Percentiles rank a stretch among this genome's conserved stretches.
phyloP scores from a whole-genome alignment of 2,797 vertebrate genomes.

The Pseudochirops corinnae region DNA sequence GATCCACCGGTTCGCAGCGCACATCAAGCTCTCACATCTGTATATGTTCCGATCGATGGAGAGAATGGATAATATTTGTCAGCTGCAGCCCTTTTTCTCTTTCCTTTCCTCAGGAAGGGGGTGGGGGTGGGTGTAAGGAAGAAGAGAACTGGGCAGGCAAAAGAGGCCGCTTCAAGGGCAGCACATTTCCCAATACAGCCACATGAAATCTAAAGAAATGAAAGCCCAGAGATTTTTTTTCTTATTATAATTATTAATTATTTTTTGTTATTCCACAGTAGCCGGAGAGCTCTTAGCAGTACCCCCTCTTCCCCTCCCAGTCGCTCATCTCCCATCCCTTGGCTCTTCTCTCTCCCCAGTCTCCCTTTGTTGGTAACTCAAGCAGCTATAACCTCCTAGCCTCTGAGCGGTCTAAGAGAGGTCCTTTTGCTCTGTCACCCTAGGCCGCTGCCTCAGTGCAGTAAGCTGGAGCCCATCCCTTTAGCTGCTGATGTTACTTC shows the following conservation, averaged over 20 bases:
- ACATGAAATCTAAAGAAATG: slow-evolving; percentile 77
- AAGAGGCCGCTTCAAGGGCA: slow-evolving; percentile 85
- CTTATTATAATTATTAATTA: slow-evolving; percentile 85
- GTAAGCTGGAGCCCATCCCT: slow-evolving; percentile 57
- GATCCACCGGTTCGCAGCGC: slow-evolving; percentile 84
- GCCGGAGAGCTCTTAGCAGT: slow-evolving; percentile 72
- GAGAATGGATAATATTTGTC: slow-evolving; percentile 88
- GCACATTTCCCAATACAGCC: slow-evolving; percentile 78
- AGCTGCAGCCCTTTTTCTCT: slow-evolving; percentile 86
- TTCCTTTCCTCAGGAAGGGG: slow-evolving; percentile 78
- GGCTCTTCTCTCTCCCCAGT: neutral
- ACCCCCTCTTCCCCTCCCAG: slow-evolving; percentile 66
- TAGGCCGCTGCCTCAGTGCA: slow-evolving; percentile 76
- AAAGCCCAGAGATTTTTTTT: slow-evolving; percentile 77
- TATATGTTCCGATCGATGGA: slow-evolving; percentile 87
- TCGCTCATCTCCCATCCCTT: slow-evolving; percentile 44
- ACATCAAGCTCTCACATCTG: slow-evolving; percentile 88
- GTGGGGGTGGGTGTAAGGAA: slow-evolving; percentile 71
- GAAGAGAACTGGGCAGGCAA: slow-evolving; percentile 57
- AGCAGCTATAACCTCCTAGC: slow-evolving; percentile 71
- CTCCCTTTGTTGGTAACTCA: slow-evolving; percentile 76
- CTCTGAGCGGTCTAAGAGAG: slow-evolving; percentile 57
- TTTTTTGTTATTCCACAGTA: slow-evolving; percentile 83
- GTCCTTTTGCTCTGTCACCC: slow-evolving; percentile 80
- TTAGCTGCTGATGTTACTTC: neutral